phyloP scores from a whole-genome alignment of 1,140 invertebrate genomes.

The Psilanteris sp. region DNA sequence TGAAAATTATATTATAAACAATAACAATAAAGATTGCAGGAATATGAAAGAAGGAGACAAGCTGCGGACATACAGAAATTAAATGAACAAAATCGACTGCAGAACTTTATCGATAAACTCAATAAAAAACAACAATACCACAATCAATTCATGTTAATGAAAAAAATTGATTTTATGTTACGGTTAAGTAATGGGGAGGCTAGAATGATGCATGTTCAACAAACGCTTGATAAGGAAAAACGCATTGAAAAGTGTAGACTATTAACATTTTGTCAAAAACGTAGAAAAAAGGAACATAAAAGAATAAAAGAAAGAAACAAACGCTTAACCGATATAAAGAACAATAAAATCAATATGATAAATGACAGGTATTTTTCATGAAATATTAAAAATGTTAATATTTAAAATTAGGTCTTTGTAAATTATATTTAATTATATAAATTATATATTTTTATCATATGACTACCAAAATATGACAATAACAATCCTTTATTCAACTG shows the following conservation, averaged over 20 bases:
- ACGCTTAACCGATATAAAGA: constrained; percentile 14
- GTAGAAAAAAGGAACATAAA: constrained; percentile 15
- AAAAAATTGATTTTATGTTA: neutral
- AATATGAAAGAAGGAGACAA: constrained; percentile 33
- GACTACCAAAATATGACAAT: too few species aligned
- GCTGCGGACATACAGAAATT: constrained; percentile 32
- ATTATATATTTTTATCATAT: too few species aligned
- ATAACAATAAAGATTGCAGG: constrained; percentile 3
- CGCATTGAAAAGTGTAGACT: constrained; percentile 41
- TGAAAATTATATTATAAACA: too few species aligned
- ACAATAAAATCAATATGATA: constrained; percentile 7
- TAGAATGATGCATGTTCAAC: constrained; percentile 10
- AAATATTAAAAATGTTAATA: too few species aligned
- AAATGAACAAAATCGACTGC: constrained; percentile 15
- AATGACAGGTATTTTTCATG: constrained; percentile 9
- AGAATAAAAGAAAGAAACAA: constrained; percentile 4
- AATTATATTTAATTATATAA: too few species aligned
- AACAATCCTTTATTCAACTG: too few species aligned
- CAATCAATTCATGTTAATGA: constrained; percentile 12
- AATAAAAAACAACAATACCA: neutral
- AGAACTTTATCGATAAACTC: constrained; percentile 4
- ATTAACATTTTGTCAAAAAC: constrained; percentile 29
- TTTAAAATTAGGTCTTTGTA: too few species aligned
- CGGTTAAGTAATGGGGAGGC: neutral
- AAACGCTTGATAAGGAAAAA: constrained; percentile 12